Evolutionary conservation across 2,113 vertebrate species (phyloP), one percentile per base, ranked within the genome.

Genomic region (Xyrauchen texanus): DNA sequence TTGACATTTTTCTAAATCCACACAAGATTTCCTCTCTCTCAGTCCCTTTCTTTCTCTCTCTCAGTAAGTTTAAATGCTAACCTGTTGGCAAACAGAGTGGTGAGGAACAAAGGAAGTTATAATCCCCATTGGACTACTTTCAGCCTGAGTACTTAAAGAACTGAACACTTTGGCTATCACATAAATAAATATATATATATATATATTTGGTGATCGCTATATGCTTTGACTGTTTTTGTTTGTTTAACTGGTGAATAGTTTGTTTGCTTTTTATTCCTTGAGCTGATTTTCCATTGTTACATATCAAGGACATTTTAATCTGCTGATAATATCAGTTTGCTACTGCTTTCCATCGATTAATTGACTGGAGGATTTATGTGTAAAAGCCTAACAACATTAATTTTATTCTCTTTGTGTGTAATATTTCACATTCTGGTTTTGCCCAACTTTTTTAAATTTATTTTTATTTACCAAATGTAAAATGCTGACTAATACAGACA

Each of bases 101-200:
- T 93, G 88, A 88, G 88, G 83, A 81, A 83, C 76, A 87, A 95
- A 94, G 95, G 92, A 90, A 91, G 92, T 89, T 94, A 95, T 97
- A 97, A 98, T 98, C 96, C 95, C 92, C 94, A 97, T 96, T 97
- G 97, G 95, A 93, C 93, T 95, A 94, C 95, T 95, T 95, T 95
- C 93, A 94, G 93, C 93, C 94, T 97, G 95, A 96, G 94, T 95
- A 93, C 93, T 93, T 93, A 92, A 42, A 79, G 67, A 65, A 55
- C 13, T 16, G 10, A 55, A 47, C 45, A 60, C 15, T 53, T 67
- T 0, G 10, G 21, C 46, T 63, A 51, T 45, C n/a, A 73, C 73
- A 77, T 79, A 81, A 73, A 80, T 74, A 83, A 77, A 34, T 66
- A 46, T 62, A 45, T 49, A 34, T 66, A 46, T 62, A 45, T 49